Base-by-base conservation (phyloP, 2,888 invertebrate species). In the Caenorhabditis parvicauda region DNA sequence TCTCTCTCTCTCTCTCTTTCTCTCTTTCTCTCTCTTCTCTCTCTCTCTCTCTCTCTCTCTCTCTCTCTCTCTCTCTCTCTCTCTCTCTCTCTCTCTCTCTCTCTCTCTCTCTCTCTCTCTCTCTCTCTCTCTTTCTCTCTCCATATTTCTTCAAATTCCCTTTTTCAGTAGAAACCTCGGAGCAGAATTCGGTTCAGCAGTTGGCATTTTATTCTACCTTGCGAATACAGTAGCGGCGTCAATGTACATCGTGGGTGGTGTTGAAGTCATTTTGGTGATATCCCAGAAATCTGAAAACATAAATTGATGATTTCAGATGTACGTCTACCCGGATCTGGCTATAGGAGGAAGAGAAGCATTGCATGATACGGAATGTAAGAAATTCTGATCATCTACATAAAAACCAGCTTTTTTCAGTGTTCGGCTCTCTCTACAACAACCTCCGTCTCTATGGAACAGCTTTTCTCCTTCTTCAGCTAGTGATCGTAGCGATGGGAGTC, bases 171-270 rank as follows among this genome's bases (percentile, higher is more conserved):
- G 98, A 35, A 79, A 79, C 44, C 81, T 86, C 72, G 98, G 98
- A 14, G 96, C 96, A 1, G 98, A 98, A 85, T 98, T 96, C 84
- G 98, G 98, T 42, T 95, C 96, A 25, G 96, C 98, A 39, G 96
- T 98, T 28, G 98, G 98, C 45, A 91, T 98, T 87, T 86, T 98
- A 49, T 98, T 98, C 85, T 98, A 96, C 84, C 90, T 95, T 51
- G 98, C 95, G 44, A 98, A 96, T 63, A 94, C 95, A 3, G 87
- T 96, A 35, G 98, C 96, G 19, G 94, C 94, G 1, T 93, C 96
- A 76, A 96, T 98, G 95, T 98, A 98, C 46, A 92, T 96, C 82
- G 92, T 96, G 46, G 98, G 98, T 77, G 79, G 79, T 19, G 81
- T 81, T 14, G 81, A 81, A 70, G 79, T 81, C 6, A 55, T 81